Conservation (phyloP, 1,140 invertebrate genomes). For the Plodia interpunctella region DNA sequence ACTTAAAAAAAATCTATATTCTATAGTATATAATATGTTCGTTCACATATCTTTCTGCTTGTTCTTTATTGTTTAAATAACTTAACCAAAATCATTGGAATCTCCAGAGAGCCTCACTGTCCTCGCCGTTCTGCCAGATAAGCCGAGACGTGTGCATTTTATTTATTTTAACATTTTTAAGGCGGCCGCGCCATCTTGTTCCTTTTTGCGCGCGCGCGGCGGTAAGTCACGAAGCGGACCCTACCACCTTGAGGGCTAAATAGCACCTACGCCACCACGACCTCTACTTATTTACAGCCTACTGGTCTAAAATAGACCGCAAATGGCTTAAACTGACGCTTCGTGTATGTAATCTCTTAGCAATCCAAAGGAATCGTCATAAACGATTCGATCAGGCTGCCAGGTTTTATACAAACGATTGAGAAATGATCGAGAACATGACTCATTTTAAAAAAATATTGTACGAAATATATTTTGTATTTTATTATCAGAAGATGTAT, state of each 20-base stretch:
- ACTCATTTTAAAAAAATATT: neutral
- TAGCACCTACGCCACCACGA: slow-evolving; percentile 60
- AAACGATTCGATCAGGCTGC: neutral
- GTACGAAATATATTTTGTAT: too few relatives aligned
- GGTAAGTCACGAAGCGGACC: slow-evolving; percentile 71
- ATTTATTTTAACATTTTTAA: slow-evolving; percentile 77
- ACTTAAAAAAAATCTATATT: too few relatives aligned
- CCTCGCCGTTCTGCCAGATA: slow-evolving; percentile 62
- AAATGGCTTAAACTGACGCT: slow-evolving; percentile 1
- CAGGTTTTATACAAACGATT: neutral
- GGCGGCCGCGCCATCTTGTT: slow-evolving; percentile 48
- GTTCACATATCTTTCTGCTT: too few relatives aligned
- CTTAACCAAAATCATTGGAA: slow-evolving; percentile 8
- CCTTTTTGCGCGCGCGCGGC: slow-evolving; percentile 50
- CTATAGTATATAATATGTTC: too few relatives aligned
- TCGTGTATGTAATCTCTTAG: slow-evolving; percentile 1
- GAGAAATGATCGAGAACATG: neutral
- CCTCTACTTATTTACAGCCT: slow-evolving; percentile 41
- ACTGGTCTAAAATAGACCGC: slow-evolving; percentile 45
- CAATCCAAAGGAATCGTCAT: slow-evolving; percentile 5
- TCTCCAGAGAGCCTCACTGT: slow-evolving; percentile 43
- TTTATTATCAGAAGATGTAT: too few relatives aligned
- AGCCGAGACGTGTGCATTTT: slow-evolving; percentile 70
- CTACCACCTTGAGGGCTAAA: slow-evolving; percentile 68
- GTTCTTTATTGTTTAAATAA: slow-evolving; percentile 17